Base-by-base conservation (phyloP, 2,888 invertebrate genomes). In the Tetranychus piercei region DNA sequence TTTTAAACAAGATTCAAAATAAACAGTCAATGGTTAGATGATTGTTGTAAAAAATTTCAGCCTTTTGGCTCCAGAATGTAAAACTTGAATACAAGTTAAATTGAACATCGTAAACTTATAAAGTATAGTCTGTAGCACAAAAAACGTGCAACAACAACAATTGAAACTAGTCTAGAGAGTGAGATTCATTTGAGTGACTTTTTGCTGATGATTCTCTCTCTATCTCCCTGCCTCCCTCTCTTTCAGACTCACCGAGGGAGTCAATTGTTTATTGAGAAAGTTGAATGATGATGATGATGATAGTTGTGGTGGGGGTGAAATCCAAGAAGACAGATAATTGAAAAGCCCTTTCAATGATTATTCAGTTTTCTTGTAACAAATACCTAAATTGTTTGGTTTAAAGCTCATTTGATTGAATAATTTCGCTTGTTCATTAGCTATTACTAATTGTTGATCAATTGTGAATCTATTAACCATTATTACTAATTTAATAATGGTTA, bases 131-230 rank as follows among this genome's bases (percentile, higher is more conserved):
- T 9, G 15, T 55, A 15, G 55, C 15, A 15, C 34, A 55, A 55
- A 55, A 55, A 55, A 55, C 11, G 9, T 55, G 55, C 15, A 55
- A 55, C 55, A 15, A 45, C 45, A 45, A 55, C 55, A 55, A 55
- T 55, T 55, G 55, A 55, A 55, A 55, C 55, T 55, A 15, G 55
- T 55, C 55, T 55, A 15, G 55, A 9, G 55, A 55, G 55, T 55
- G 55, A 55, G 55, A 55, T 55, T 55, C 55, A 55, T 55, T 55
- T 55, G 55, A 55, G 55, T 55, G 55, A 55, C 55, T 55, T 55
- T 55, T 7, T 55, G 5, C 34, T 34, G 34, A 34, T 34, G 34
- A 34, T 34, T 34, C 34, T 34, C 34, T 34, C 34, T 34, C 34
- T 34, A 34, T 5, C 34, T 34, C 34, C 34, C 34, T 34, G 5